Base-by-base conservation (phyloP, 2,113 vertebrate genomes). In the Synchiropus splendidus region DNA sequence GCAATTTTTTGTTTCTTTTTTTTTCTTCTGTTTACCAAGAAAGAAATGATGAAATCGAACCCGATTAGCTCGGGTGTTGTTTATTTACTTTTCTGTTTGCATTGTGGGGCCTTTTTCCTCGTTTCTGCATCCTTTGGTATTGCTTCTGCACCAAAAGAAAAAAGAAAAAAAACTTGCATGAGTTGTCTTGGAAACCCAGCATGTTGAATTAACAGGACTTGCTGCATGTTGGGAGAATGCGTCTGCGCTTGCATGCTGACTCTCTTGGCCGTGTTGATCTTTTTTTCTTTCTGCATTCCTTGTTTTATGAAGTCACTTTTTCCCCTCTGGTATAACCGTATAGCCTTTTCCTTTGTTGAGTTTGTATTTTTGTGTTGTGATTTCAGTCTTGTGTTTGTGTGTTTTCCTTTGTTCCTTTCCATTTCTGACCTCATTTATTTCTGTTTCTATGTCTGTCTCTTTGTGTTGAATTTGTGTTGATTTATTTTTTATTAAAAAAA, bases 181-280 rank as follows among this genome's bases (percentile, higher is more conserved):
- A 87, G 87, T 91, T 87, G 88, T 89, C 88, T 91, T 95, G 90
- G 82, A 89, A 89, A 92, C 83, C 87, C 87, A 85, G 90, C 84
- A 88, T 78, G 84, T 82, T 49, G 74, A 87, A 86, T 84, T 81
- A 79, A 73, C 66, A 78, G 78, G 69, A 89, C 87, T 78, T 90
- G 89, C 86, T 96, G 95, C 92, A 97, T 90, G 95, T 86, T 87
- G 86, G 89, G 84, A 92, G 94, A 97, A 95, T 94, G 95, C 90
- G 86, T 86, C 80, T 83, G 74, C 74, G 84, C 92, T 87, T 87
- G 94, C 95, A 98, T 98, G 94, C 85, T 59, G 51, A 70, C 77
- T 69, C 49, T 65, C 46, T 80, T 77, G 77, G 77, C 78, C 67
- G 51, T 73, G 46, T 41, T 61, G 66, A 42, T 59, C 38, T 58